Evolutionary conservation across 2,888 invertebrate genomes (phyloP).

Genomic region (Seira ritae): DNA sequence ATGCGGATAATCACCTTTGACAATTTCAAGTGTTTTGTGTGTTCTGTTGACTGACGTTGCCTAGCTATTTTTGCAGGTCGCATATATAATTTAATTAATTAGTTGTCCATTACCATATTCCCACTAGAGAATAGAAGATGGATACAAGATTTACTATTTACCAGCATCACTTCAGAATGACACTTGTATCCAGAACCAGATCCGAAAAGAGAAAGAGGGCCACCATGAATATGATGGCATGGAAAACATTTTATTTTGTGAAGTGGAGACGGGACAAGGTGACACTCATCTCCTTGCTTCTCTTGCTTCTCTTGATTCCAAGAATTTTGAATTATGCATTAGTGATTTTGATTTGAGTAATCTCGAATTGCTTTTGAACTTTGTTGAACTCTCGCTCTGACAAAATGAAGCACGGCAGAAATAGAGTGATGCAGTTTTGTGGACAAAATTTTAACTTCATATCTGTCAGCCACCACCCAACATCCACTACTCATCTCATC

Average conservation of each 20-base stretch:
- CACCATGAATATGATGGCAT: background rate
- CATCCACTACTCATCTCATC: no score
- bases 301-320: no score
- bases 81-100: no score
- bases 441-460: constrained; percentile 15
- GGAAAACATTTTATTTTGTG: background rate
- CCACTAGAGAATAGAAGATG: background rate
- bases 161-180: background rate
- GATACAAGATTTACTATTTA: background rate
- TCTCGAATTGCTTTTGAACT: constrained; percentile 30
- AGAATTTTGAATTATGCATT: no score
- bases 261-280: constrained; percentile 18
- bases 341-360: background rate
- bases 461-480: background rate
- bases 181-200: background rate
- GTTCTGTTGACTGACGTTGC: background rate
- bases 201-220: background rate
- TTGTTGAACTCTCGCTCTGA: constrained; percentile 33
- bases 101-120: no score
- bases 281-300: background rate
- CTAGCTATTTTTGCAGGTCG: background rate
- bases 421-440: background rate
- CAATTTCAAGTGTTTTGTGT: constrained; percentile 38
- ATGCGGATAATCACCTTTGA: constrained; percentile 23
- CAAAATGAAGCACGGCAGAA: constrained; percentile 19